Evolutionary conservation across 2,888 invertebrate species (phyloP).

Genomic region (Chelonus formosanus): DNA sequence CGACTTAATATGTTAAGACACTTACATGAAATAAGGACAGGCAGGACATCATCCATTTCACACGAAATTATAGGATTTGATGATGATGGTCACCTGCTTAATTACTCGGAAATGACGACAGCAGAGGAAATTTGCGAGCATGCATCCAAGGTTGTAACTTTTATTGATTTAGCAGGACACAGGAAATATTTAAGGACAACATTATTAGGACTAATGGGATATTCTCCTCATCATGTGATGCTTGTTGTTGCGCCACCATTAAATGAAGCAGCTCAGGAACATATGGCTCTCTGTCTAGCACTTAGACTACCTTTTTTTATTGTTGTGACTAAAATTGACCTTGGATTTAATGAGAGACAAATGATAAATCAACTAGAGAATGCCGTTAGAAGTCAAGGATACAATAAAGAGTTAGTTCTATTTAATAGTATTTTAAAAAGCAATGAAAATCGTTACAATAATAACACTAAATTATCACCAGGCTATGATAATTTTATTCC

Average conservation of each 20-base stretch:
- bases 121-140: conserved; percentile 93
- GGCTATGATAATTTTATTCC: conserved; percentile 69
- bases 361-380: conserved; percentile 53
- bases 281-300: conserved; percentile 83
- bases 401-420: conserved; percentile 53
- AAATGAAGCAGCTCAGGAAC: conserved; percentile 74
- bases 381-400: conserved; percentile 57
- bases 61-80: conserved; percentile 98
- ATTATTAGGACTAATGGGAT: conserved; percentile 90
- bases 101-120: conserved; percentile 88
- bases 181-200: conserved; percentile 95
- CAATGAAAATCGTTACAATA: conserved; percentile 40
- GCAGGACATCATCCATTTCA: conserved; percentile 93
- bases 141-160: conserved; percentile 92
- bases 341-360: conserved; percentile 68
- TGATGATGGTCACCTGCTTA: conserved; percentile 82
- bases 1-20: conserved; percentile 95
- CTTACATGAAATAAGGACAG: conserved; percentile 93
- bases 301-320: conserved; percentile 90
- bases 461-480: conserved; percentile 42
- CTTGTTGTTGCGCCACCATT: conserved; percentile 69
- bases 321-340: conserved; percentile 92
- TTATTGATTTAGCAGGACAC: conserved; percentile 96
- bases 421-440: conserved; percentile 27
- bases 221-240: conserved; percentile 92